Percentiles rank a stretch among this genome's conserved stretches.
Conservation (phyloP, 2,797 vertebrate genomes). For the Phoeniculus purpureus region DNA sequence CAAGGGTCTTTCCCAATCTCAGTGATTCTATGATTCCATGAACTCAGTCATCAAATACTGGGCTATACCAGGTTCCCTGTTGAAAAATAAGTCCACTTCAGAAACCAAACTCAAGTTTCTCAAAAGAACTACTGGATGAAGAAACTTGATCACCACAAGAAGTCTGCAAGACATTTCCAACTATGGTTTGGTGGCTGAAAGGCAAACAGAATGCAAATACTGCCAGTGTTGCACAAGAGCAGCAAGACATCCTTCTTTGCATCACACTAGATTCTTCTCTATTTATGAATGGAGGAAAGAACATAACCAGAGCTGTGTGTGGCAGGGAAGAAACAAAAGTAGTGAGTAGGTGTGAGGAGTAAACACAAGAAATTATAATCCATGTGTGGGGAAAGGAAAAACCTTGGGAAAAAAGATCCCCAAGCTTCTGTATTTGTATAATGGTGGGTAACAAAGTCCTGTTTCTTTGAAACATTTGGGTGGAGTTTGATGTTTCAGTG, state of each 20-base stretch:
- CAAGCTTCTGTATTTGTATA: neutral
- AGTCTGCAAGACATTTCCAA: neutral
- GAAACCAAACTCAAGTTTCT: neutral
- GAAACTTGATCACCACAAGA: neutral
- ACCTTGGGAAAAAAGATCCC: neutral
- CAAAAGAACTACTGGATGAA: neutral
- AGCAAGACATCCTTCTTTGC: neutral
- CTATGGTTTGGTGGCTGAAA: neutral
- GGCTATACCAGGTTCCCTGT: neutral
- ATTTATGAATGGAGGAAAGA: constrained; percentile 23
- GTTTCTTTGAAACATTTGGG: neutral
- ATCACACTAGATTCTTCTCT: neutral
- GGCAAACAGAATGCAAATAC: neutral
- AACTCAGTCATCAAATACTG: neutral
- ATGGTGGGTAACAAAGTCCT: neutral
- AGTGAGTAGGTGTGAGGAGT: constrained; percentile 8
- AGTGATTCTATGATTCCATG: neutral
- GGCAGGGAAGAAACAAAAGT: neutral
- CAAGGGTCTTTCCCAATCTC: too few species aligned
- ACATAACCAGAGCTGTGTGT: neutral
- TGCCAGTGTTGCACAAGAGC: neutral
- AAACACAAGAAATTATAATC: constrained; percentile 22
- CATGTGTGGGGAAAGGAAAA: neutral
- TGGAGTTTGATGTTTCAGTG: neutral
- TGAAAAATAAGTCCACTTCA: neutral